A percentile compares a stretch with the other conserved stretches of the same genome.
phyloP scores from a whole-genome alignment of 2,888 invertebrate genomes.

The Apocheima hispidaria region DNA sequence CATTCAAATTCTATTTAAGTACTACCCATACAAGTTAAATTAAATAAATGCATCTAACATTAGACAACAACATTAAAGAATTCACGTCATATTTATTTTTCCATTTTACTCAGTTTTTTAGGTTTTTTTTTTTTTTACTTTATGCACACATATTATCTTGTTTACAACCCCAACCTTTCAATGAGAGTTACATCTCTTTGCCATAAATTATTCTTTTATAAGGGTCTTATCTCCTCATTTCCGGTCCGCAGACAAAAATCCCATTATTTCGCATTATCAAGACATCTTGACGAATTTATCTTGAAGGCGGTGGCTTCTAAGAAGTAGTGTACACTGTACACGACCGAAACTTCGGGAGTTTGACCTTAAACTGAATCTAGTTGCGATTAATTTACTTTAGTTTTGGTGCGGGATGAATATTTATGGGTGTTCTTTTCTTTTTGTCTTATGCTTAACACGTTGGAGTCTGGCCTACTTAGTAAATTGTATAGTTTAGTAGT shows the following conservation, averaged over 20 bases:
- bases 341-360: constrained; percentile 20
- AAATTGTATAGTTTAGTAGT: neutral
- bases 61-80: too few relatives aligned
- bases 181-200: constrained; percentile 70
- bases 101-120: too few relatives aligned
- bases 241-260: constrained; percentile 63
- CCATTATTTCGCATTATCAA: constrained; percentile 80
- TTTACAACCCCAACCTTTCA: constrained; percentile 66
- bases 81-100: too few relatives aligned
- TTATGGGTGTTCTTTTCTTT: constrained; percentile 25
- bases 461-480: constrained; percentile 4
- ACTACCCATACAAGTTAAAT: too few relatives aligned
- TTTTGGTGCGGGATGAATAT: constrained; percentile 25
- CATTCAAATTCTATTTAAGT: too few relatives aligned
- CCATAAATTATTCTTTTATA: constrained; percentile 74
- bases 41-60: too few relatives aligned
- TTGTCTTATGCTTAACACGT: constrained; percentile 5
- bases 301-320: constrained; percentile 45
- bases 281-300: constrained; percentile 71
- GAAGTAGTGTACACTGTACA: constrained; percentile 34
- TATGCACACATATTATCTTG: constrained; percentile 34
- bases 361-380: constrained; percentile 23
- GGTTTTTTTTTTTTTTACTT: neutral
- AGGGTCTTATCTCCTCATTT: constrained; percentile 73
- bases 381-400: constrained; percentile 19